These are phyloP conservation scores for Neotoma lepida DNA, from an alignment of 2,113 vertebrate genomes.

Conservation along the genomic window DNA sequence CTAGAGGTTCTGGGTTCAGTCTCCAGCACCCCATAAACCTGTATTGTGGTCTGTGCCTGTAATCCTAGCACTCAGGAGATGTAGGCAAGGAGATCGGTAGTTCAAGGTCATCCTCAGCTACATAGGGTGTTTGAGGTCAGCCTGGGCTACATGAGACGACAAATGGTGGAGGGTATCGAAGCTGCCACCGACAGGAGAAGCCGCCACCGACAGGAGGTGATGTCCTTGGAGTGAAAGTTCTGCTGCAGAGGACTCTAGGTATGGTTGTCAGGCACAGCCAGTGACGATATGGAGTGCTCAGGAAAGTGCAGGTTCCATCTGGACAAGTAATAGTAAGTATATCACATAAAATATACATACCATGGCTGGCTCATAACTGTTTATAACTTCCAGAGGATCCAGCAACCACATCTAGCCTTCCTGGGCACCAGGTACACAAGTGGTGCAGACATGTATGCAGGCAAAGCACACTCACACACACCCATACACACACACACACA, in stretches of 20 bases:
- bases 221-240: not conserved
- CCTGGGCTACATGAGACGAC: not conserved
- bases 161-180: not conserved
- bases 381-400: not conserved
- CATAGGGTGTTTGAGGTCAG: not conserved
- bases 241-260: rapidly evolving
- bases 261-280: not conserved
- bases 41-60: not conserved
- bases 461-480: too few relatives aligned
- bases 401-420: not conserved
- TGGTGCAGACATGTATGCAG: not conserved
- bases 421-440: not conserved
- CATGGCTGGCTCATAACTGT: not conserved
- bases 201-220: not conserved
- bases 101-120: not conserved
- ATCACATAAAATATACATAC: not conserved
- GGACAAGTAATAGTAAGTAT: not conserved
- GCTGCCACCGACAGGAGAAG: not conserved
- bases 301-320: not conserved
- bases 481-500: not conserved
- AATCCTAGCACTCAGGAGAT: not conserved
- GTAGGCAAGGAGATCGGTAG: not conserved
- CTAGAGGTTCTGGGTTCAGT: not conserved
- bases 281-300: not conserved
- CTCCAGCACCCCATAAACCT: not conserved